Evolutionary conservation across 2,113 vertebrate species (phyloP).

Genomic region (Myotis yumanensis): DNA sequence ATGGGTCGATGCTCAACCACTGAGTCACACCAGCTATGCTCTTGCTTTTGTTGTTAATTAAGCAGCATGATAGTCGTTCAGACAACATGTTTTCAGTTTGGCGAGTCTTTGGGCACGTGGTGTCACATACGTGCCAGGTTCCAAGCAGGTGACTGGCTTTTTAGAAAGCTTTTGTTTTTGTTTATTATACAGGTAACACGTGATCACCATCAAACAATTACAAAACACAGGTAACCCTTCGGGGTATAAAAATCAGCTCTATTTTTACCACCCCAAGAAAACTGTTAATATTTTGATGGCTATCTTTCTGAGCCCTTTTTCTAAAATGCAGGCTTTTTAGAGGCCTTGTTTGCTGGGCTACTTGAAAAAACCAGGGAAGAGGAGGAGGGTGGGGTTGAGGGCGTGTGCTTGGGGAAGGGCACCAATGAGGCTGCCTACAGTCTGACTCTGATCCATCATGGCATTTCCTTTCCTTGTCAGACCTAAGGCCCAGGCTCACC

Average conservation of each 20-base stretch:
- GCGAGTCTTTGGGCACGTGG: neutral
- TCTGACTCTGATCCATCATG: neutral
- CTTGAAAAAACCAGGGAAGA: neutral
- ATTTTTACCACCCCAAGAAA: neutral
- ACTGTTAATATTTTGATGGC: neutral
- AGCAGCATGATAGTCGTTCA: neutral
- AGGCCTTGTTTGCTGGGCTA: neutral
- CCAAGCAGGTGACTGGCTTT: neutral
- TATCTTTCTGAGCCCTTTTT: neutral
- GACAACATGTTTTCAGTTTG: neutral
- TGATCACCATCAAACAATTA: neutral
- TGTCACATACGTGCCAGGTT: neutral
- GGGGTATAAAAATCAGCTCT: neutral
- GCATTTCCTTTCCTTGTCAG: neutral
- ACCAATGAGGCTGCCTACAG: neutral
- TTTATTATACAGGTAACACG: neutral
- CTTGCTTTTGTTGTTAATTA: slow-evolving; percentile 4
- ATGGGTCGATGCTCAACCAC: neutral
- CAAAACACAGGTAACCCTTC: neutral
- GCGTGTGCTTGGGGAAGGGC: accelerated
- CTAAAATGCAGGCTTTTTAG: neutral
- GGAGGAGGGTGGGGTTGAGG: accelerated
- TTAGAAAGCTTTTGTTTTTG: neutral
- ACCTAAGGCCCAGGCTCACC: neutral
- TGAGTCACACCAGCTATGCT: neutral